Conservation (phyloP, 2,797 vertebrate species). For the Sitta carolinensis region DNA sequence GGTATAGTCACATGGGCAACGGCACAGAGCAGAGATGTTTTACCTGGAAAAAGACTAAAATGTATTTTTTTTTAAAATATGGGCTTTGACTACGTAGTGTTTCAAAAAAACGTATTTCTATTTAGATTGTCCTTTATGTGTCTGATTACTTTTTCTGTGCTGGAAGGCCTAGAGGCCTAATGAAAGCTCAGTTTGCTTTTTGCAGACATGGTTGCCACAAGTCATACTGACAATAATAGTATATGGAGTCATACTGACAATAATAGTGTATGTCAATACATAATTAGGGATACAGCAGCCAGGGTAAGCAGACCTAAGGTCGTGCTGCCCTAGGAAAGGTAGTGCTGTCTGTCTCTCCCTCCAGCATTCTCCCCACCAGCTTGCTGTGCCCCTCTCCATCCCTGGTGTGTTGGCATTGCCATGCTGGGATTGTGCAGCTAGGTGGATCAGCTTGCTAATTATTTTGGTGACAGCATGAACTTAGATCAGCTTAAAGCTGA, state of each 20-base stretch:
- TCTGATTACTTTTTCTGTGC: not conserved
- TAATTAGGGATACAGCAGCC: not conserved
- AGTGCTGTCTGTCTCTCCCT: not conserved
- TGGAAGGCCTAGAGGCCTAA: not conserved
- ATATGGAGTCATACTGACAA: not conserved
- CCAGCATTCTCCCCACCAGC: fast-evolving
- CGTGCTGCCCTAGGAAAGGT: fast-evolving
- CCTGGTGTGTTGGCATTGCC: not conserved
- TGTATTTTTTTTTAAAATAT: not conserved
- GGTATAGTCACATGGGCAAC: not conserved
- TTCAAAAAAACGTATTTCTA: not conserved
- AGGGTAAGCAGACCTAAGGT: not conserved
- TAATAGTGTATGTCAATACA: not conserved
- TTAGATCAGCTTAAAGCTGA: conserved; percentile 13
- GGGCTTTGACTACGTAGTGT: not conserved
- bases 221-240: not conserved
- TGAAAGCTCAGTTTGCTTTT: not conserved
- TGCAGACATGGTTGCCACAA: not conserved
- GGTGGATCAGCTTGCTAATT: not conserved
- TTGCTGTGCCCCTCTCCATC: not conserved
- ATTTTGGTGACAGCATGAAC: conserved; percentile 10
- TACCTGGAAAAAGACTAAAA: not conserved
- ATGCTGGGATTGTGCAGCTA: not conserved
- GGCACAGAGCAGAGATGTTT: not conserved
- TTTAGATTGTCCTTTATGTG: not conserved